Evolutionary conservation across 2,888 invertebrate genomes (phyloP).

Genomic region (Eumerus sabulonum): DNA sequence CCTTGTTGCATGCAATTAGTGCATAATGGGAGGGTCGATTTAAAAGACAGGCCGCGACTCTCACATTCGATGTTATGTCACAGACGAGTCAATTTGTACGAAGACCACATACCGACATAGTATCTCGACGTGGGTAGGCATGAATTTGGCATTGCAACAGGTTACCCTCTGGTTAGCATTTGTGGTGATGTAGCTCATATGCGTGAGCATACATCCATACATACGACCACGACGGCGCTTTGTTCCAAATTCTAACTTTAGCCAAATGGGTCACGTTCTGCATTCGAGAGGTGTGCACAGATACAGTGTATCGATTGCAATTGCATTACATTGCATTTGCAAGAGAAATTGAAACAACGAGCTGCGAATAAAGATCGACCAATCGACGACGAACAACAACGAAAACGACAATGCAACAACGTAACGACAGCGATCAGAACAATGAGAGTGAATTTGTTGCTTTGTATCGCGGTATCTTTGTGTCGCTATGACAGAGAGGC

Average conservation of each 20-base stretch:
- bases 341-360: too few species aligned
- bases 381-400: too few species aligned
- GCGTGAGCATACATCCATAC: conserved; percentile 29
- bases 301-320: background rate
- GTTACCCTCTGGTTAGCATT: conserved; percentile 27
- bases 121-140: conserved; percentile 30
- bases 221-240: conserved; percentile 26
- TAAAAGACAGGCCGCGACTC: conserved; percentile 38
- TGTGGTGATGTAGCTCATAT: conserved; percentile 12
- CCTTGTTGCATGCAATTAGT: conserved; percentile 68
- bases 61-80: conserved; percentile 4
- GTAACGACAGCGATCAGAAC: conserved; percentile 18
- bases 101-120: background rate
- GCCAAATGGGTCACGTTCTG: conserved; percentile 64
- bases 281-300: conserved; percentile 34
- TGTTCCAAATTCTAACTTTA: conserved; percentile 58
- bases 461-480: conserved; percentile 9
- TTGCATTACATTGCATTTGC: too few species aligned
- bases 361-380: too few species aligned
- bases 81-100: conserved; percentile 17
- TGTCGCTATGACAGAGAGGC: conserved; percentile 10
- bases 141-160: conserved; percentile 64
- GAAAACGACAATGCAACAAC: conserved; percentile 33
- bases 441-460: background rate
- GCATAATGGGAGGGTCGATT: conserved; percentile 66